Base-by-base conservation (phyloP, 2,797 vertebrate species). In the Simalia tracyae region DNA sequence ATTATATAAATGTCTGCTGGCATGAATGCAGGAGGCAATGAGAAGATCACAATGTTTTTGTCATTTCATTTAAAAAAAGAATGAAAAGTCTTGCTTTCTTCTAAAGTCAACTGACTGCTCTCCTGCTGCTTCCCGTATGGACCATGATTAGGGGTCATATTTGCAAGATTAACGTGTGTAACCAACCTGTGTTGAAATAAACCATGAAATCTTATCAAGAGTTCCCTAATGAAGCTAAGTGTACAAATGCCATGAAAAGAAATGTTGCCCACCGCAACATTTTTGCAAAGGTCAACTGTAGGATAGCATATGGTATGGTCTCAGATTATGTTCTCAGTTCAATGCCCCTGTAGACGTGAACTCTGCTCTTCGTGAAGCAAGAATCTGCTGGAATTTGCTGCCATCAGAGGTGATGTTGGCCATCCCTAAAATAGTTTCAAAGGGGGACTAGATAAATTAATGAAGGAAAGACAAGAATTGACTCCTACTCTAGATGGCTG, bases 1-100 rank as follows among this genome's bases (percentile, higher is more conserved):
- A 87, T 96, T 95, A 94, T 84, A 91, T 86, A 94, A 91, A 90
- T 84, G 92, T 84, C 90, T 72, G 88, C 94, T 91, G 91, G 94
- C 19, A 93, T 64, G 57, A 28, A 93, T 87, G 81, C 91, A 94
- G 87, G 93, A 93, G 91, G 86, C 60, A 64, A 22, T 26, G 28
- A 64, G n/a, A 93, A 95, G 76, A 63, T 93, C 17, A 91, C 93
- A 94, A 90, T 89, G 63, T 84, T 88, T 94, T 93, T 91, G 12
- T 63, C 11, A 60, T 9, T 66, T 92, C 95, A 93, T 63, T 93
- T 92, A 93, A 97, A 91, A 86, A 42, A 76, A 28, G 17, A 68
- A 91, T 42, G 26, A 87, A 72, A 68, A 56, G 14, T 72, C 10
- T 36, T 59, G n/a, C 72, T 92, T 92, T 95, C 87, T 90, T 91